Evolutionary conservation across 2,797 vertebrate genomes (phyloP), one percentile per base, ranked within the genome.

Genomic region (Periparus ater): DNA sequence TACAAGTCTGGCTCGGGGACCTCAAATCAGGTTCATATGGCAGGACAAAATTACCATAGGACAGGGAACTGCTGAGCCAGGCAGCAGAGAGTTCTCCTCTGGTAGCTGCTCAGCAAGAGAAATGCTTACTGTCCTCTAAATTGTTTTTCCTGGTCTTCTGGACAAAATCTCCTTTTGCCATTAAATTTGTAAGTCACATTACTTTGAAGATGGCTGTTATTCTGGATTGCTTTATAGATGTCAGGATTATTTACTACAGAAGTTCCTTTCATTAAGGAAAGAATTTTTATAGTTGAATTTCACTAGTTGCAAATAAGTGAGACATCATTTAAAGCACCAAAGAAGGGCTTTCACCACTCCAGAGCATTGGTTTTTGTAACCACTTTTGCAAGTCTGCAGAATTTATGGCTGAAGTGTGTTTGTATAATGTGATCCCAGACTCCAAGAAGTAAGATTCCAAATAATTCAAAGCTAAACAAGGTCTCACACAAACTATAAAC

Each of bases 391-490:
- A 88, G 84, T 73, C 62, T 86, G 62, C 51, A 53, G 44, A 81
- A 88, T 84, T 90, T 90, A 86, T 42, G 29, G 42, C 48, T 79
- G 45, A 84, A 95, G 53, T 54, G 36, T 84, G 61, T 84, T 95
- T 84, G 55, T 53, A 90, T 44, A 78, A 91, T 16, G 38, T 50
- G 84, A 93, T 85, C 85, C 36, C 44, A 58, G 67, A 93, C 88
- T 88, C 91, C 91, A 91, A 81, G 85, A 93, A 92, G 63, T 0
- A 6, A 75, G 45, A 84, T 91, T 91, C 50, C 48, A 54, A 79
- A 70, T 76, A 84, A 74, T 74, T 86, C 71, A 82, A 57, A 92
- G 23, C 38, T 79, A 95, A 93, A 85, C 48, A 95, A 86, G 57
- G 36, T n/a, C 57, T 93, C 60, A 76, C 34, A 67, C 45, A 92